These are phyloP conservation scores for Matsumurasca onukii DNA, from an alignment of 1,140 invertebrate species.

Conservation along the genomic window DNA sequence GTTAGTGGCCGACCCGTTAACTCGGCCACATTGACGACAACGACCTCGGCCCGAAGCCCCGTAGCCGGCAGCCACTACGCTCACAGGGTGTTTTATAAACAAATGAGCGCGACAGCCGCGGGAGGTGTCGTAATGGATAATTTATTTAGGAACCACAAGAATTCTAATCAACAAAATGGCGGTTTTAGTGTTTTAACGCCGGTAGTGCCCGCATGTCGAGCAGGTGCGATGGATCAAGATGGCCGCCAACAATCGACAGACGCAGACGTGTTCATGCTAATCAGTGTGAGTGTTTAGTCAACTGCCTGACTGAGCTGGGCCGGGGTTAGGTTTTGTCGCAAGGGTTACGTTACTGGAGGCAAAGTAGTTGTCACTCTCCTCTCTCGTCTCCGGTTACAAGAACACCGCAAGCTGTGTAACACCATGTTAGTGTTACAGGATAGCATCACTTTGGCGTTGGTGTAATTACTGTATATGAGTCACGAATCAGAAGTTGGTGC, in stretches of 20 bases:
- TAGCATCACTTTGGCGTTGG: too few relatives aligned
- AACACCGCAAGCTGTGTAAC: too few relatives aligned
- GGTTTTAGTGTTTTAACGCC: neutral
- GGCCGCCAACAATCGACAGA: constrained; percentile 16
- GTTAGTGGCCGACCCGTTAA: neutral
- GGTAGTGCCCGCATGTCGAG: constrained; percentile 9
- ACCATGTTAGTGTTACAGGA: too few relatives aligned
- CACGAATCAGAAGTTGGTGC: too few relatives aligned
- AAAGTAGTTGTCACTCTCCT: too few relatives aligned
- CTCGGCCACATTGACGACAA: neutral
- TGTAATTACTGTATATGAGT: too few relatives aligned
- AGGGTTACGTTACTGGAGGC: too few relatives aligned
- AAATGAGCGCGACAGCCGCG: constrained; percentile 1
- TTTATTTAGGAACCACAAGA: constrained; percentile 5
- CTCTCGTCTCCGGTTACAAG: too few relatives aligned
- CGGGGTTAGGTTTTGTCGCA: too few relatives aligned
- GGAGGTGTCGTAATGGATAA: neutral
- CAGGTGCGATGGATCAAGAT: constrained; percentile 10
- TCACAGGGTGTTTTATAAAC: constrained; percentile 1
- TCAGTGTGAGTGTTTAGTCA: neutral
- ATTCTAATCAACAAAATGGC: constrained; percentile 16
- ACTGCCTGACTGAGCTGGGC: too few relatives aligned
- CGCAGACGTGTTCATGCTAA: constrained; percentile 13
- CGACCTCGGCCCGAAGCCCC: neutral
- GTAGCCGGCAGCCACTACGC: neutral